Evolutionary conservation across 2,888 invertebrate genomes (phyloP).

Genomic region (Apamea epomidion): DNA sequence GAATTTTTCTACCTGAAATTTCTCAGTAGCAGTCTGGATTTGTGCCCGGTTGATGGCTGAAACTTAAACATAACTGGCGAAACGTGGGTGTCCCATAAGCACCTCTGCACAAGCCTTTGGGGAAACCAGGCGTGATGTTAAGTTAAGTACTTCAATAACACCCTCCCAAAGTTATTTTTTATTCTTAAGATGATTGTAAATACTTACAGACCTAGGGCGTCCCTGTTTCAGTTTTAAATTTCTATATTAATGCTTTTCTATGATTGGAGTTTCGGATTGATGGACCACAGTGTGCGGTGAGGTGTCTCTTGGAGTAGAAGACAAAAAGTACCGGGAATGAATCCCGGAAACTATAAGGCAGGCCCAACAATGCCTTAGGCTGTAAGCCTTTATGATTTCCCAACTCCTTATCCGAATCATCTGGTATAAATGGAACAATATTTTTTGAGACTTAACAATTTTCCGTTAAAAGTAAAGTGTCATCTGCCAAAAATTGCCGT

Average conservation of each 20-base stretch:
- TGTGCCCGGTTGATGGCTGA: not conserved
- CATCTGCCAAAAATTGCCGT: constrained; percentile 14
- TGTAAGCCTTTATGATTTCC: constrained; percentile 51
- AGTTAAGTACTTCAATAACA: not conserved
- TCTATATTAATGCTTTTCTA: not conserved
- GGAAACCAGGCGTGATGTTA: not conserved
- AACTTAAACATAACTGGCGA: not conserved
- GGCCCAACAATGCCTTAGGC: constrained; percentile 53
- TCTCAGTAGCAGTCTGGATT: not conserved
- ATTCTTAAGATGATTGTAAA: not conserved
- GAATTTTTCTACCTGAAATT: not conserved
- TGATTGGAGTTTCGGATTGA: not conserved
- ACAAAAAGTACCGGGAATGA: constrained; percentile 41
- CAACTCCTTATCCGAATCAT: constrained; percentile 54
- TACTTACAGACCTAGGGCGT: not conserved
- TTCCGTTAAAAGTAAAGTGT: constrained; percentile 13
- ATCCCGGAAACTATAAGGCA: constrained; percentile 55
- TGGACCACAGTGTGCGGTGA: not conserved
- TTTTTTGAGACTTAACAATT: constrained; percentile 35
- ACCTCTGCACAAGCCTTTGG: not conserved
- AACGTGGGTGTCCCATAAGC: not conserved
- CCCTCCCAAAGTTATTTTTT: not conserved
- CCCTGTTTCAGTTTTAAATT: not conserved
- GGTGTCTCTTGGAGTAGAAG: constrained; percentile 7
- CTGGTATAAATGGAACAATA: constrained; percentile 6